Percentiles rank a stretch among this genome's conserved stretches.
phyloP scores from a whole-genome alignment of 64 coral and sea anemone species.

The Dendrophyllia cribrosa region DNA sequence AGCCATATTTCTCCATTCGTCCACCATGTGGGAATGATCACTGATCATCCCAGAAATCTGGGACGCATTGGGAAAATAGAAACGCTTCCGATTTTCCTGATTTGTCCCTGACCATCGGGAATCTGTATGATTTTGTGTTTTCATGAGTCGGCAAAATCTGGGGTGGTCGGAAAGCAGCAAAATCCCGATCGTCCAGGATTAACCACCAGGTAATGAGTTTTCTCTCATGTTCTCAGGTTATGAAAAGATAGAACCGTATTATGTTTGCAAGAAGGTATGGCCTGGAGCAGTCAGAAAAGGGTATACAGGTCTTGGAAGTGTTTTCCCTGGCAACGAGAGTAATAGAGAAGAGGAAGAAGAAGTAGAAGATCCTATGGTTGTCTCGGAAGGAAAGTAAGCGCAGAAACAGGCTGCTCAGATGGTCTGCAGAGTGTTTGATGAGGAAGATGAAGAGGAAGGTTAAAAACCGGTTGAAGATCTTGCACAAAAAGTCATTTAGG shows the following conservation, averaged over 20 bases:
- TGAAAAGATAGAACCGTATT: conserved; percentile 1
- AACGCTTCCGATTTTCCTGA: no score
- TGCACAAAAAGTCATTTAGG: not conserved
- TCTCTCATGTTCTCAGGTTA: not conserved
- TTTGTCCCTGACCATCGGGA: no score
- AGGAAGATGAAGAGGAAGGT: conserved; percentile 24
- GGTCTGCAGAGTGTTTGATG: not conserved
- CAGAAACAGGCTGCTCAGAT: not conserved
- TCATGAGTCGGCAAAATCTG: no score
- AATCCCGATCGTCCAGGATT: no score
- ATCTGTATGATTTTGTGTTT: no score
- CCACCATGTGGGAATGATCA: no score
- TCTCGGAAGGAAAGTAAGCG: not conserved
- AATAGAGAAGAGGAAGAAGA: not conserved
- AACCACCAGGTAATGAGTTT: not conserved
- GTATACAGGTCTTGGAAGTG: not conserved
- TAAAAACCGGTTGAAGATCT: not conserved
- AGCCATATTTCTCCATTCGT: no score
- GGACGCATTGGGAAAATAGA: no score
- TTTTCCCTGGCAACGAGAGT: not conserved
- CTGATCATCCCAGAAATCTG: no score
- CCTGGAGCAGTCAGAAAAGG: conserved; percentile 16
- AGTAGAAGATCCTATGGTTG: not conserved
- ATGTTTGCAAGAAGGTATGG: conserved; percentile 36
- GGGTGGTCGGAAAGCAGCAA: no score